phyloP scores from a whole-genome alignment of 2,797 vertebrate species.

The Eidolon dupreanum region DNA sequence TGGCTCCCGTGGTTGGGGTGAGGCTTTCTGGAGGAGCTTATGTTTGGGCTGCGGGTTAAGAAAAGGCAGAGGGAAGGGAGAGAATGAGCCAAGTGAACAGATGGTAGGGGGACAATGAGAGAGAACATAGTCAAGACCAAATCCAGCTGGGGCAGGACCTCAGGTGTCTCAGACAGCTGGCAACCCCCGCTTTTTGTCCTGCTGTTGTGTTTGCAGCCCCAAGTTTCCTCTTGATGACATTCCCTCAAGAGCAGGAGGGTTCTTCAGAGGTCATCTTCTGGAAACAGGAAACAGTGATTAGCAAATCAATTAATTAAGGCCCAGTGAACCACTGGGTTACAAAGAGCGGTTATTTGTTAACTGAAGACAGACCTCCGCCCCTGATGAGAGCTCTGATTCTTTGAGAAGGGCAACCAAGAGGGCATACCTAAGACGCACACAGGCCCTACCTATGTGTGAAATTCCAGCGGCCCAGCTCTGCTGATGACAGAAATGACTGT shows the following conservation, averaged over 20 bases:
- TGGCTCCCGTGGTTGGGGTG: not conserved
- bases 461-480: conserved; percentile 15
- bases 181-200: not conserved
- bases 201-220: not conserved
- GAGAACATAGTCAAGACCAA: not conserved
- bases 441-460: not conserved
- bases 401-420: not conserved
- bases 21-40: not conserved
- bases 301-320: conserved; percentile 57
- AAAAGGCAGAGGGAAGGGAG: not conserved
- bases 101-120: too few relatives aligned
- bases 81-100: too few relatives aligned
- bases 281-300: conserved; percentile 61
- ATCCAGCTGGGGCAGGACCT: not conserved
- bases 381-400: not conserved
- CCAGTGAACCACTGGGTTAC: not conserved
- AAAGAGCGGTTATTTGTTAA: conserved; percentile 44
- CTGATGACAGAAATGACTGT: conserved; percentile 67
- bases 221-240: not conserved
- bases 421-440: not conserved
- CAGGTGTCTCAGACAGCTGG: not conserved
- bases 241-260: not conserved
- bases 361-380: conserved; percentile 32
- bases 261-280: conserved; percentile 39
- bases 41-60: not conserved